Percentiles rank a stretch among this genome's conserved stretches.
These are phyloP conservation scores for Pholis gunnellus DNA, from an alignment of 2,113 vertebrate species.

Conservation along the genomic window DNA sequence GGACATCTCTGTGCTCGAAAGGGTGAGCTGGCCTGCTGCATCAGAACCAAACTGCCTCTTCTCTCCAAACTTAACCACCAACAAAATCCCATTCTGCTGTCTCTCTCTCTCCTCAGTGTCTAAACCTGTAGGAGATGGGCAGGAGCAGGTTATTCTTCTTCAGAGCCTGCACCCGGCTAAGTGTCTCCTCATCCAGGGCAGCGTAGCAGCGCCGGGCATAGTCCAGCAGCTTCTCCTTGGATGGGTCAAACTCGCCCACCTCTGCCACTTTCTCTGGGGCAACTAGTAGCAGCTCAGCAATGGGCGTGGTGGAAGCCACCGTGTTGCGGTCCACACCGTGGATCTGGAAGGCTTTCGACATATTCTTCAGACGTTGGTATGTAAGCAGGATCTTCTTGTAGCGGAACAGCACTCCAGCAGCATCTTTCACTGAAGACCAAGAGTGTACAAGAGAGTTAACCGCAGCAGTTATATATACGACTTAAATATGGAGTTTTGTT, in stretches of 20 bases:
- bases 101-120: slow-evolving; percentile 62
- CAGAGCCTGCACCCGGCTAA: slow-evolving; percentile 90
- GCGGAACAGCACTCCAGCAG: slow-evolving; percentile 90
- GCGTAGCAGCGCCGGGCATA: slow-evolving; percentile 92
- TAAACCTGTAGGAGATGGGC: slow-evolving; percentile 93
- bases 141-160: slow-evolving; percentile 93
- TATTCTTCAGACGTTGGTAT: slow-evolving; percentile 92
- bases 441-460: slow-evolving; percentile 2
- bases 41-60: slow-evolving; percentile 9
- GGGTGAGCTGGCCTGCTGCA: slow-evolving; percentile 17
- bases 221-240: slow-evolving; percentile 92
- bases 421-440: slow-evolving; percentile 88
- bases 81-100: background rate
- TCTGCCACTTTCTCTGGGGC: slow-evolving; percentile 91
- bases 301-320: slow-evolving; percentile 91
- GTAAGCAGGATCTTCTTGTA: slow-evolving; percentile 94
- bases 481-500: background rate
- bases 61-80: background rate
- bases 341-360: slow-evolving; percentile 92
- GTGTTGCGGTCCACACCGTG: slow-evolving; percentile 93
- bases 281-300: slow-evolving; percentile 91
- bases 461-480: background rate
- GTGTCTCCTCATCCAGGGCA: slow-evolving; percentile 90
- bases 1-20: background rate
- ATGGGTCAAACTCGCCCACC: slow-evolving; percentile 91